A percentile compares a stretch with the other conserved stretches of the same genome.
These are phyloP conservation scores for fruit fly (Drosophila melanogaster) DNA, from an alignment of 1,140 invertebrate species.

Conservation along the genomic window Release_6_plus_ISO1_MT NT_033777.3:7315501-7316000, in stretches of 20 bases:
- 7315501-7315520: slow-evolving; percentile 55
- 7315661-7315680: background rate
- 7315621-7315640: slow-evolving; percentile 4
- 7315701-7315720: background rate
- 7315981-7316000: slow-evolving; percentile 38
- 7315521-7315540: slow-evolving; percentile 59
- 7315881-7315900: slow-evolving; percentile 52
- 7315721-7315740: background rate
- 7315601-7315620: slow-evolving; percentile 27
- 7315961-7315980: background rate
- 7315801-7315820: too few species aligned
- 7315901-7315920: slow-evolving; percentile 26
- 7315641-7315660: background rate
- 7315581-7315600: slow-evolving; percentile 34
- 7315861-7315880: slow-evolving; percentile 60
- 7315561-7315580: slow-evolving; percentile 52
- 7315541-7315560: slow-evolving; percentile 69
- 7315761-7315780: background rate
- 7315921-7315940: background rate
- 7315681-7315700: background rate
- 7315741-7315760: background rate
- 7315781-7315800: too few species aligned
- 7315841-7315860: slow-evolving; percentile 27
- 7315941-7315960: background rate
- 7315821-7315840: slow-evolving; percentile 16